Base-by-base conservation (phyloP, 2,797 vertebrate species). In the Apogon hyalosoma region DNA sequence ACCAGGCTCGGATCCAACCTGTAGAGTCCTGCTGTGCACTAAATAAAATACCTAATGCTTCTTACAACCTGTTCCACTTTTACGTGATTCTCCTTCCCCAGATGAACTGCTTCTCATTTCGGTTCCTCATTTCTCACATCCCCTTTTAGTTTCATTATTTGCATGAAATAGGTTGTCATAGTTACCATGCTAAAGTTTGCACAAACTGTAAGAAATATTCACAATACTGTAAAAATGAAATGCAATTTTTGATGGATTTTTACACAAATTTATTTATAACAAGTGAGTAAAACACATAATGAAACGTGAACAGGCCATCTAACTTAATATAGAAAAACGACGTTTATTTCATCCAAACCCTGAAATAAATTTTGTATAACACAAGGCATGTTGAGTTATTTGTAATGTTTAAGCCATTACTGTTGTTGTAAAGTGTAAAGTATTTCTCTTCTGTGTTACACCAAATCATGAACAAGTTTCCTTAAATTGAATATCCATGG, bases 121-220 rank as follows among this genome's bases (percentile, higher is more conserved):
- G 69, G 86, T 91, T 91, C 90, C 90, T 90, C 76, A 42, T 89
- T 85, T 82, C 28, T 60, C 45, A 10, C 66, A 68, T 63, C 16
- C 13, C 40, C 19, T 38, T 4, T 9, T 36, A 11, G 3, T 42
- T 8, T 39, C 13, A 1, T 42, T 12, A 83, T 88, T 88, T 85
- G 82, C 87, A 89, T 89, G 46, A 24, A 24, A 59, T 39, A 28
- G 3, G 57, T 55, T 71, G 72, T 46, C 75, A 68, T 40, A 14
- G 68, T 58, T 63, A 77, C 75, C 0, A 1, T 2, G 9, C 3
- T n/a, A 0, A 28, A 2, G 5, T 18, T 8, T 46, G 5, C 15
- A 2, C 14, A 4, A 24, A 24, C 21, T 24, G 4, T 4, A 24
- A 24, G 21, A 2, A 24, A 24, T 24, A 24, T 24, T 24, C 21